phyloP scores from a whole-genome alignment of 2,888 invertebrate species.

The Tinea trinotella region DNA sequence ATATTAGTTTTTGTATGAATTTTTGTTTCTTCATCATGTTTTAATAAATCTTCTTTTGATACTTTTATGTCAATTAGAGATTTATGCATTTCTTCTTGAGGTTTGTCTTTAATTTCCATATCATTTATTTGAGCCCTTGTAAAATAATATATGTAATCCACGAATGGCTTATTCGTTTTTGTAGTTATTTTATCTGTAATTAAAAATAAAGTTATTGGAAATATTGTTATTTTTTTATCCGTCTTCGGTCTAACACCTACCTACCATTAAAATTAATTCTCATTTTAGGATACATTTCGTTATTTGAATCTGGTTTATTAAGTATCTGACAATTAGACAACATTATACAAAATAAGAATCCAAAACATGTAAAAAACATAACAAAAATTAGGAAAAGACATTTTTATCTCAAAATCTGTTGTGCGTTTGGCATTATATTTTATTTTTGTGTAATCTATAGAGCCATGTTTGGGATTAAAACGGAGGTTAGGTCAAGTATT shows the following conservation, averaged over 20 bases:
- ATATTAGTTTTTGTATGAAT: not conserved
- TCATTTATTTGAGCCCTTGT: conserved; percentile 5
- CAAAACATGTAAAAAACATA: conserved; percentile 6
- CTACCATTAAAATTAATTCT: conserved; percentile 10
- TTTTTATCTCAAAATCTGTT: not conserved
- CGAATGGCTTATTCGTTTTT: not conserved
- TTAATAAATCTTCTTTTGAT: not conserved
- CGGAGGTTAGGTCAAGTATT: conserved; percentile 19
- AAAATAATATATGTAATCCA: conserved; percentile 11
- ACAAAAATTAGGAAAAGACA: not conserved
- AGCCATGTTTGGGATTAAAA: not conserved
- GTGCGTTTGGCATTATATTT: not conserved
- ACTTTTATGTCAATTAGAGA: too few relatives aligned
- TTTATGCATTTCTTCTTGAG: not conserved
- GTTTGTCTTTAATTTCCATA: not conserved
- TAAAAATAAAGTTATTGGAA: not conserved
- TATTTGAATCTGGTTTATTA: not conserved
- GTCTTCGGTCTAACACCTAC: not conserved
- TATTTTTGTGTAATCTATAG: conserved; percentile 3
- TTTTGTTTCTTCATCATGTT: not conserved
- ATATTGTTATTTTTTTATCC: too few relatives aligned
- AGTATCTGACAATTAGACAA: not conserved
- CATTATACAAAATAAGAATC: conserved; percentile 1
- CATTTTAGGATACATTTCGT: not conserved
- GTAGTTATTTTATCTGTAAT: not conserved